These are phyloP conservation scores for Drosophila yooni DNA, from an alignment of 2,888 invertebrate genomes.

Conservation along the genomic window DNA sequence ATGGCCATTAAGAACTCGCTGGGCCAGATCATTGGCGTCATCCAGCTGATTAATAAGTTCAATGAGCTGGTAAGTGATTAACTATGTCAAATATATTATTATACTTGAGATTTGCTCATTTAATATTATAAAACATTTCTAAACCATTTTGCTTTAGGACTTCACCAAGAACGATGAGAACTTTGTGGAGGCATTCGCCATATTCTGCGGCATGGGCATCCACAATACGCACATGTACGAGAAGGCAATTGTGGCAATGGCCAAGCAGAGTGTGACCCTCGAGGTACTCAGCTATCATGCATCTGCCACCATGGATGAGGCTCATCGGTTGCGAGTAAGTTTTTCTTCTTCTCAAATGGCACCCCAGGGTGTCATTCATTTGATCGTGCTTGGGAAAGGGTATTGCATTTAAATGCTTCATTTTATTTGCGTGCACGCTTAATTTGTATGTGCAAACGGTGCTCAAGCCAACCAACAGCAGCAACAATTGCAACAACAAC, in stretches of 20 bases:
- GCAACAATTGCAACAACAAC: conserved; percentile 1
- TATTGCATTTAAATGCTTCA: conserved; percentile 65
- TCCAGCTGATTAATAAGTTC: conserved; percentile 96
- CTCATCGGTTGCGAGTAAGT: conserved; percentile 93
- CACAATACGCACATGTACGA: conserved; percentile 99
- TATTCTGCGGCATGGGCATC: conserved; percentile 98
- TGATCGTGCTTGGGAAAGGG: not conserved
- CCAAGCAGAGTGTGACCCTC: conserved; percentile 97
- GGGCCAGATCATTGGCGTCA: conserved; percentile 96
- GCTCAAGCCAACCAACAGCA: conserved; percentile 6
- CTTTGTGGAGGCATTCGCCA: conserved; percentile 98
- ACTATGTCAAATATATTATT: too few species aligned
- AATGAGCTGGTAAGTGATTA: conserved; percentile 89
- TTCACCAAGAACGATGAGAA: conserved; percentile 98
- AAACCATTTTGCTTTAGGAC: conserved; percentile 81
- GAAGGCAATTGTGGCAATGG: conserved; percentile 97
- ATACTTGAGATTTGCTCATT: not conserved
- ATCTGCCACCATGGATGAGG: conserved; percentile 95
- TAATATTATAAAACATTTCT: not conserved
- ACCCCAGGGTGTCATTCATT: conserved; percentile 39
- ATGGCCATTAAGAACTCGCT: conserved; percentile 98
- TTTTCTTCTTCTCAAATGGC: conserved; percentile 25
- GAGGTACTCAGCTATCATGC: conserved; percentile 98
- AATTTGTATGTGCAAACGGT: conserved; percentile 58
- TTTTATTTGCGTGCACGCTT: conserved; percentile 63